Percentiles rank a stretch among this genome's conserved stretches.
Evolutionary conservation across 2,888 invertebrate species (phyloP).

Genomic region (Trissolcus brochymenae): DNA sequence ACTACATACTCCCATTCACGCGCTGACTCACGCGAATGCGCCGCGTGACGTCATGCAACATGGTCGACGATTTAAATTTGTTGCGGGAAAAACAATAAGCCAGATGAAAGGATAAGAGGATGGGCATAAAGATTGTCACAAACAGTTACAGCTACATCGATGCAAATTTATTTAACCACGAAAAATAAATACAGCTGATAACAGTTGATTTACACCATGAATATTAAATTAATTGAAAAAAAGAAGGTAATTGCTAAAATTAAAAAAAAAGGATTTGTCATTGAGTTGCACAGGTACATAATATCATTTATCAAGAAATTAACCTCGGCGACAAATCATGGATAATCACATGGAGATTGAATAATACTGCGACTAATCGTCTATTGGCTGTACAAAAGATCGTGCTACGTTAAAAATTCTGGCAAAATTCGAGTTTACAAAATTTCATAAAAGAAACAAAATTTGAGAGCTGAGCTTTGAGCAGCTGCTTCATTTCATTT

Average conservation of each 20-base stretch:
- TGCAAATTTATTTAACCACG: slow-evolving; percentile 12
- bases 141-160: too few species aligned
- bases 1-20: slow-evolving; percentile 36
- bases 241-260: background rate
- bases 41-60: slow-evolving; percentile 30
- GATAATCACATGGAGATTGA: slow-evolving; percentile 9
- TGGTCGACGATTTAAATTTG: slow-evolving; percentile 1
- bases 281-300: slow-evolving; percentile 11
- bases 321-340: slow-evolving; percentile 3
- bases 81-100: background rate
- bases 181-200: slow-evolving; percentile 22
- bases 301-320: slow-evolving; percentile 9
- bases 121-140: too few species aligned
- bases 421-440: background rate
- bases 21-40: slow-evolving; percentile 44
- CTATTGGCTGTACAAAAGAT: slow-evolving; percentile 5
- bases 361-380: slow-evolving; percentile 19
- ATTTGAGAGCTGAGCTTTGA: background rate
- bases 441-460: background rate
- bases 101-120: too few species aligned
- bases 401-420: slow-evolving; percentile 1
- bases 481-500: background rate
- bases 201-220: background rate
- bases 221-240: background rate
- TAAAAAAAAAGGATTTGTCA: slow-evolving; percentile 3